phyloP scores from a whole-genome alignment of 1,140 invertebrate species.

The Dendrolimus punctatus region DNA sequence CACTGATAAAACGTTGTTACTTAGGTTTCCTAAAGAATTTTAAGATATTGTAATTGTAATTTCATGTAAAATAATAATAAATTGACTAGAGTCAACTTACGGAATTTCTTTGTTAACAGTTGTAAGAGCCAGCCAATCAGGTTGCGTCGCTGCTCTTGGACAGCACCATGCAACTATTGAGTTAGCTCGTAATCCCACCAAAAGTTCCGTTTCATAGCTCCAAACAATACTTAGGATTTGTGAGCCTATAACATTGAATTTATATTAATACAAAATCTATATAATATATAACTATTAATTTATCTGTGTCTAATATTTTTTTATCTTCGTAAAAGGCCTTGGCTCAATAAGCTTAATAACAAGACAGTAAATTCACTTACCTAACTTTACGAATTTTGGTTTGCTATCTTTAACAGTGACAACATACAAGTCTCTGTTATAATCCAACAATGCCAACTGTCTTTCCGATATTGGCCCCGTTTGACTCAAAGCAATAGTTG shows the following conservation, averaged over 20 bases:
- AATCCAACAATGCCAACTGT: conserved; percentile 61
- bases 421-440: conserved; percentile 63
- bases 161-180: conserved; percentile 63
- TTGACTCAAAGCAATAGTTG: conserved; percentile 85
- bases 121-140: conserved; percentile 56
- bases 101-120: conserved; percentile 58
- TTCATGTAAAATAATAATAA: too few relatives aligned
- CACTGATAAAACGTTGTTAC: too few relatives aligned
- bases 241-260: conserved; percentile 32
- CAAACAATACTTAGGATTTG: conserved; percentile 64
- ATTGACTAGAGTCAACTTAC: conserved; percentile 21
- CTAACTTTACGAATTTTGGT: conserved; percentile 82
- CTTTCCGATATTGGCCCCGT: conserved; percentile 75
- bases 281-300: background rate
- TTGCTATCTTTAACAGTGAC: conserved; percentile 79
- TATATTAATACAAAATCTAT: background rate
- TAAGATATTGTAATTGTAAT: too few relatives aligned
- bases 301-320: too few relatives aligned
- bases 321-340: too few relatives aligned
- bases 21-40: too few relatives aligned
- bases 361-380: conserved; percentile 53
- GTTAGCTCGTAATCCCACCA: conserved; percentile 58
- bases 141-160: conserved; percentile 43
- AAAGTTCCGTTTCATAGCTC: conserved; percentile 58
- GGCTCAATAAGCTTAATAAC: too few relatives aligned